Conservation (phyloP, 2,888 invertebrate genomes). For the Dorcus parallelipipedus region DNA sequence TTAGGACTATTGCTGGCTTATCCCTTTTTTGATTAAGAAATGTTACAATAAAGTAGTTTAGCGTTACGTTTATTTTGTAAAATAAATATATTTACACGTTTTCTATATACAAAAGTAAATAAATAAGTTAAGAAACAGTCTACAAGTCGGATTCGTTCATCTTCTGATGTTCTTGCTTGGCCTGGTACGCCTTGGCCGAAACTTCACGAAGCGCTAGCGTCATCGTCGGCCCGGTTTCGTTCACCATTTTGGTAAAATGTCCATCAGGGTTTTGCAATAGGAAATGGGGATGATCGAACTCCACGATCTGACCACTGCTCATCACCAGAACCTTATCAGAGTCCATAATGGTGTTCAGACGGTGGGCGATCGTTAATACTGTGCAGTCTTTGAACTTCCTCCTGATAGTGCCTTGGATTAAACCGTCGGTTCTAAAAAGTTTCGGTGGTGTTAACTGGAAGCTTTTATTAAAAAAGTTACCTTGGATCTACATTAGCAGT, state of each 20-base stretch:
- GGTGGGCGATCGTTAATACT: slow-evolving; percentile 78
- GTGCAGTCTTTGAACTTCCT: slow-evolving; percentile 72
- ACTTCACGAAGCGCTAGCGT: slow-evolving; percentile 23
- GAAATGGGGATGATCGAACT: slow-evolving; percentile 74
- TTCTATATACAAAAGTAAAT: too few species aligned
- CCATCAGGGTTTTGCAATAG: slow-evolving; percentile 56
- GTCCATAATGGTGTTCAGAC: slow-evolving; percentile 81
- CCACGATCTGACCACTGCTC: slow-evolving; percentile 71
- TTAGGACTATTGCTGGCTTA: too few species aligned
- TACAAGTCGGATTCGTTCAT: neutral
- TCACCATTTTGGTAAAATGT: slow-evolving; percentile 63
- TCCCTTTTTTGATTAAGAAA: too few species aligned
- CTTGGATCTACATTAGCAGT: slow-evolving; percentile 87
- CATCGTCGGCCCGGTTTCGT: slow-evolving; percentile 60
- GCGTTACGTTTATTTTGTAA: neutral
- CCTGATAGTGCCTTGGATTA: slow-evolving; percentile 76
- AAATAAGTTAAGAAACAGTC: too few species aligned
- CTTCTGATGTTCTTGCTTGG: neutral
- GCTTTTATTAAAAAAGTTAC: slow-evolving; percentile 62
- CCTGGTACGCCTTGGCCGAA: slow-evolving; percentile 18
- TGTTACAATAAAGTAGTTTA: too few species aligned
- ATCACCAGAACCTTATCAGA: slow-evolving; percentile 78
- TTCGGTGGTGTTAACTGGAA: slow-evolving; percentile 55
- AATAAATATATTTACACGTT: neutral
- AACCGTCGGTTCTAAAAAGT: slow-evolving; percentile 58